Evolutionary conservation across 2,113 vertebrate species (phyloP).

Genomic region (Dinomys branickii): DNA sequence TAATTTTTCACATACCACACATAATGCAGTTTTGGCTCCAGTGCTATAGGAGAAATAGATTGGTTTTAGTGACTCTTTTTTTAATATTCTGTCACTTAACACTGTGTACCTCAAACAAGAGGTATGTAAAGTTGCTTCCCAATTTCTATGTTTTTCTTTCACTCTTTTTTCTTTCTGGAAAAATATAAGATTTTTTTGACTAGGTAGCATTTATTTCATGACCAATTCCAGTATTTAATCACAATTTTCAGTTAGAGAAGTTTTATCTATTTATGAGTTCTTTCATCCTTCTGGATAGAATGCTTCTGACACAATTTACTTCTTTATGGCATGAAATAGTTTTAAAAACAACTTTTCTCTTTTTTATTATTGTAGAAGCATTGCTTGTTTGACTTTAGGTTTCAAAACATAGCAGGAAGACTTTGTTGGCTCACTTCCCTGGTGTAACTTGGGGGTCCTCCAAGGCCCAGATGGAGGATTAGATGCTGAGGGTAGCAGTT

Average conservation of each 20-base stretch:
- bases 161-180: not conserved
- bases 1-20: not conserved
- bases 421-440: not conserved
- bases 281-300: not conserved
- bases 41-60: not conserved
- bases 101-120: not conserved
- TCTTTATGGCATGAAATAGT: not conserved
- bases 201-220: conserved; percentile 12
- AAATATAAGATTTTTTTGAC: not conserved
- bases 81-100: not conserved
- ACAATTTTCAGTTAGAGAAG: conserved; percentile 33
- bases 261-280: not conserved
- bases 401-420: conserved; percentile 39
- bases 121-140: not conserved
- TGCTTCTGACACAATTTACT: not conserved
- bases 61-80: not conserved
- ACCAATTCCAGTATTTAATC: conserved; percentile 11
- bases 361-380: conserved; percentile 14
- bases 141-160: not conserved
- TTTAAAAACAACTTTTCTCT: not conserved
- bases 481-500: not conserved
- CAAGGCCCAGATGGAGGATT: too few species aligned
- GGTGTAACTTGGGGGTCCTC: not conserved
- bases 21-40: not conserved
- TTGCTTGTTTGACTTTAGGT: not conserved